These are phyloP conservation scores for Tauraco hartlaubi DNA, from an alignment of 2,797 vertebrate genomes.

Conservation along the genomic window DNA sequence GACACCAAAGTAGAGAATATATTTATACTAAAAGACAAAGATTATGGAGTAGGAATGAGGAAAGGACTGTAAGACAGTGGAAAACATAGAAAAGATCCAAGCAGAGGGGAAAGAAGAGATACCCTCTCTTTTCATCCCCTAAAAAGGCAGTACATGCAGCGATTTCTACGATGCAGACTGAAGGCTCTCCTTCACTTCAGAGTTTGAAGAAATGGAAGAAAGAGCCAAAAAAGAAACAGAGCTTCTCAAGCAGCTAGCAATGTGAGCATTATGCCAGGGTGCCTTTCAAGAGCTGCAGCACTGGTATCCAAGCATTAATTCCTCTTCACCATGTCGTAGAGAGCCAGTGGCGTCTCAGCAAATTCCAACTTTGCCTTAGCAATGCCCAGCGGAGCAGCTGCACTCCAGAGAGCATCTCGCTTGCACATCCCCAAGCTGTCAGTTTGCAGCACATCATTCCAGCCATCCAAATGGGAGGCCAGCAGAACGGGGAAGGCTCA, in stretches of 20 bases:
- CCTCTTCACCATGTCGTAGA: background rate
- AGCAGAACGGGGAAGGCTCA: background rate
- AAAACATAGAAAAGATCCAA: background rate
- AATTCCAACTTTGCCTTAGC: slow-evolving; percentile 17
- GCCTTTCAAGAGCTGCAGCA: background rate
- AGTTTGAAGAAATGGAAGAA: background rate
- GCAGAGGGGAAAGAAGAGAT: background rate
- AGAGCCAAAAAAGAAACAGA: background rate
- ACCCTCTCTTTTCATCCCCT: background rate
- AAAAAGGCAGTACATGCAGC: background rate
- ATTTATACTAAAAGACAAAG: background rate
- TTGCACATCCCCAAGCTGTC: slow-evolving; percentile 74
- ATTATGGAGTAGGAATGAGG: background rate
- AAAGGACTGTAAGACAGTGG: background rate
- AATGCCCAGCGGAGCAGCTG: slow-evolving; percentile 77
- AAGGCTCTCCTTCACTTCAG: background rate
- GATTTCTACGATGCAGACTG: background rate
- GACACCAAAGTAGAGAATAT: background rate
- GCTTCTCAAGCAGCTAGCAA: background rate
- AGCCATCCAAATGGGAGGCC: slow-evolving; percentile 53
- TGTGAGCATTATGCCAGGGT: background rate
- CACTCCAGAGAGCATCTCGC: slow-evolving; percentile 72
- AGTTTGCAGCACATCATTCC: slow-evolving; percentile 70
- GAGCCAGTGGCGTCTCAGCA: slow-evolving; percentile 21
- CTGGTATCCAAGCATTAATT: slow-evolving; percentile 8